Conservation (phyloP, 1,140 invertebrate genomes). For the Drosophila burlai region DNA sequence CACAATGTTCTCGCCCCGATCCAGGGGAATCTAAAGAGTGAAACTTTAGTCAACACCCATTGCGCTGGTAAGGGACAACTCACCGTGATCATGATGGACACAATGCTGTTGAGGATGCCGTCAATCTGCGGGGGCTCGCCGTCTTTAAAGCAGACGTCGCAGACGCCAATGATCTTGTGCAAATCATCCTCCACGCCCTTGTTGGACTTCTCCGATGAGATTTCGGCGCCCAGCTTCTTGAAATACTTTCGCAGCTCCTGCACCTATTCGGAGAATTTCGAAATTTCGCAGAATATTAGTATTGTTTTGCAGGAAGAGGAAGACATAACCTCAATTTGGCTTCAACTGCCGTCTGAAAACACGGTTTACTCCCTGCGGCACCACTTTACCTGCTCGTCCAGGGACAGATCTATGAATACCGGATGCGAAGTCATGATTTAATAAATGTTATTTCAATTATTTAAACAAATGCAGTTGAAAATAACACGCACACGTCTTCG, state of each 20-base stretch:
- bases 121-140: constrained; percentile 92
- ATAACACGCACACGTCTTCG: constrained; percentile 76
- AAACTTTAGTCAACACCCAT: not conserved
- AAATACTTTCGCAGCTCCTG: constrained; percentile 95
- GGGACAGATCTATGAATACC: constrained; percentile 92
- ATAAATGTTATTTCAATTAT: constrained; percentile 45
- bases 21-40: constrained; percentile 89
- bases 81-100: constrained; percentile 96
- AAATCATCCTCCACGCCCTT: constrained; percentile 97
- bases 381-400: constrained; percentile 90
- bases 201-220: constrained; percentile 94
- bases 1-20: constrained; percentile 94
- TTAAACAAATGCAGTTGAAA: constrained; percentile 36
- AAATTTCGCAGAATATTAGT: constrained; percentile 39
- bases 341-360: not conserved
- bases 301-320: constrained; percentile 57
- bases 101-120: constrained; percentile 94
- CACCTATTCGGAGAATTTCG: constrained; percentile 87
- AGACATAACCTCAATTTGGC: constrained; percentile 85
- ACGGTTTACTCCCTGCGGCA: constrained; percentile 4
- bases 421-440: constrained; percentile 90
- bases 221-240: constrained; percentile 95
- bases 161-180: constrained; percentile 97
- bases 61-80: constrained; percentile 77
- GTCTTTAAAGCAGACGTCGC: constrained; percentile 96